These are phyloP conservation scores for Python bivittatus DNA, from an alignment of 2,113 vertebrate genomes.

Conservation along the genomic window DNA sequence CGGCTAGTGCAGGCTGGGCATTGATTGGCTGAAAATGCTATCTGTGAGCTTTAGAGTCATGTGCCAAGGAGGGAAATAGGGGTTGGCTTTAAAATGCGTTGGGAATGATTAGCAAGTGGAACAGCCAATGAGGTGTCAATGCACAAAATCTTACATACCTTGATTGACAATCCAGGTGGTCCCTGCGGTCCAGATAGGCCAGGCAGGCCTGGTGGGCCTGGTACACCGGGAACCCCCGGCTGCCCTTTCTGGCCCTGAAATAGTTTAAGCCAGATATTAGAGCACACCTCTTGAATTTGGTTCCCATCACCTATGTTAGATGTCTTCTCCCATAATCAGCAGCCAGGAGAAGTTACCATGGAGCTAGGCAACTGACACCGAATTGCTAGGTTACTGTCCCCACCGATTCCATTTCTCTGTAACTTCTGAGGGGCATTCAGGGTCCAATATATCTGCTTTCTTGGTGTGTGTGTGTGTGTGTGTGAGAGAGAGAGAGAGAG, in stretches of 20 bases:
- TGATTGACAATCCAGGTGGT: conserved; percentile 78
- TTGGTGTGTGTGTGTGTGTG: too few relatives aligned
- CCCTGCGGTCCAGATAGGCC: conserved; percentile 77
- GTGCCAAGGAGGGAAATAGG: neutral
- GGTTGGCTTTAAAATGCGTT: neutral
- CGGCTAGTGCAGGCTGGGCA: too few relatives aligned
- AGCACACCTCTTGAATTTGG: neutral
- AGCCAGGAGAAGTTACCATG: too few relatives aligned
- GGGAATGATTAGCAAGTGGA: neutral
- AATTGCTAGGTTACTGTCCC: neutral
- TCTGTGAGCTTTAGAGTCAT: neutral
- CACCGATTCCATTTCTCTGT: too few relatives aligned
- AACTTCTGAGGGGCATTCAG: too few relatives aligned
- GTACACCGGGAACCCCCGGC: conserved; percentile 70
- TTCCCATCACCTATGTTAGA: too few relatives aligned
- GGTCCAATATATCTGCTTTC: too few relatives aligned
- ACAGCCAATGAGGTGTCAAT: neutral
- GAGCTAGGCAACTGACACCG: too few relatives aligned
- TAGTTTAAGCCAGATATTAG: neutral
- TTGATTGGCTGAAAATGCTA: neutral
- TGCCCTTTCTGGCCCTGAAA: conserved; percentile 74
- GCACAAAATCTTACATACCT: conserved; percentile 69
- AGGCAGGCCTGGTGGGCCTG: conserved; percentile 76
- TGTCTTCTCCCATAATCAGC: too few relatives aligned
- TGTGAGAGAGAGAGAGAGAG: too few relatives aligned